These are phyloP conservation scores for Anthopleura sola DNA, from an alignment of 64 coral and sea anemone genomes.

Conservation along the genomic window DNA sequence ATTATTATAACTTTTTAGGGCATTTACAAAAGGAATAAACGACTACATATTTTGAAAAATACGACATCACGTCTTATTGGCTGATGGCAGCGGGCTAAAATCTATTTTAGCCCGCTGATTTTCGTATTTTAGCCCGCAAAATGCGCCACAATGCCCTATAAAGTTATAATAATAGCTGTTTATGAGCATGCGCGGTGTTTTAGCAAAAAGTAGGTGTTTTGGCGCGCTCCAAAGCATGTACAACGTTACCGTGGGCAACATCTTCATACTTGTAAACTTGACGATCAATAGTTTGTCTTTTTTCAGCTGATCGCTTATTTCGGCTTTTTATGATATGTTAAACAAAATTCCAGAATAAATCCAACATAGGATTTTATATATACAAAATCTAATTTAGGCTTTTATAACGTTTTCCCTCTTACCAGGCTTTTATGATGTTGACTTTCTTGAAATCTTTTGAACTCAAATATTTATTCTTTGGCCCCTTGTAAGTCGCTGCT, in stretches of 20 bases:
- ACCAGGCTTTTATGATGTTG: constrained; percentile 57
- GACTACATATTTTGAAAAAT: no score
- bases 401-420: not conserved
- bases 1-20: no score
- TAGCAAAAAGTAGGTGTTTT: not conserved
- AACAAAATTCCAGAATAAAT: no score
- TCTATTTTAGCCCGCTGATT: no score
- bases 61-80: no score
- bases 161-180: not conserved
- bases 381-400: not conserved
- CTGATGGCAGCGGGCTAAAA: no score
- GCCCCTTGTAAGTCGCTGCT: constrained; percentile 49
- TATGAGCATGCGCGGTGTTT: no score
- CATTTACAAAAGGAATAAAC: no score
- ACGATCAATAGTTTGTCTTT: not conserved
- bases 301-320: not conserved
- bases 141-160: no score
- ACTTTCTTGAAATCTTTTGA: constrained; percentile 40
- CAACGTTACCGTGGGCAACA: not conserved
- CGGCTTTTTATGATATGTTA: no score
- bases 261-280: not conserved
- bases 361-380: not conserved
- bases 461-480: constrained; percentile 17
- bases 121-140: no score
- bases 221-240: not conserved